Base-by-base conservation (phyloP, 2,113 vertebrate species). In the Clarias magur region DNA sequence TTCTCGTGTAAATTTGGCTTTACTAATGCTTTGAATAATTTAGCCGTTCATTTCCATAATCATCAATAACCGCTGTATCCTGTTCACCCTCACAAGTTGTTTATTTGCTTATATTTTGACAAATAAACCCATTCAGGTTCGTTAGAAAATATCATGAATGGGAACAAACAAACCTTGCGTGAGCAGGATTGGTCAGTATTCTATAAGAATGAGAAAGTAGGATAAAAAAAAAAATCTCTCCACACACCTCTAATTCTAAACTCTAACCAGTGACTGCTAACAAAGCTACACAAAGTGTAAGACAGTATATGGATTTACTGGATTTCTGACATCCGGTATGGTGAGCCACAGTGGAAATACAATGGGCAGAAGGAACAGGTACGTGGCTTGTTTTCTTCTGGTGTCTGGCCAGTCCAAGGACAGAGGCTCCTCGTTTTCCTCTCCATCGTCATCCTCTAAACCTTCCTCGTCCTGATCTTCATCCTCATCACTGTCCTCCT, bases 311-410 rank as follows among this genome's bases (percentile, higher is more conserved):
- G 34, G 25, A 65, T 65, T 96, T 92, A 98, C 98, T 73, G 93
- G 94, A 90, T 96, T 98, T 79, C 98, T 96, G 76, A 99, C 97
- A 0, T 99, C 98, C 0, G 98, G 98, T 65, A 99, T 85, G 0
- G 97, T 99, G 89, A 98, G 95, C 98, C 98, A 99, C 90, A 99
- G 93, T n/a, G 97, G 97, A 88, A 99, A 94, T 80, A 98, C 94
- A 1, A 99, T 97, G 85, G 98, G 98, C 84, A 99, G 93, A 67
- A 99, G 95, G 89, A 99, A 94, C 82, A 99, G 95, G 94, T 96
- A 99, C 65, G 97, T 95, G 70, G 94, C 95, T 93, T 97, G 97
- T 93, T 99, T 99, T 60, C 93, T 94, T 62, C 78, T 92, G 0
- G 94, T 97, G 86, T 96, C 95, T 2, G 98, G 98, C 98, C 98